phyloP scores from a whole-genome alignment of 2,888 invertebrate species.

The Nemurella pictetii region DNA sequence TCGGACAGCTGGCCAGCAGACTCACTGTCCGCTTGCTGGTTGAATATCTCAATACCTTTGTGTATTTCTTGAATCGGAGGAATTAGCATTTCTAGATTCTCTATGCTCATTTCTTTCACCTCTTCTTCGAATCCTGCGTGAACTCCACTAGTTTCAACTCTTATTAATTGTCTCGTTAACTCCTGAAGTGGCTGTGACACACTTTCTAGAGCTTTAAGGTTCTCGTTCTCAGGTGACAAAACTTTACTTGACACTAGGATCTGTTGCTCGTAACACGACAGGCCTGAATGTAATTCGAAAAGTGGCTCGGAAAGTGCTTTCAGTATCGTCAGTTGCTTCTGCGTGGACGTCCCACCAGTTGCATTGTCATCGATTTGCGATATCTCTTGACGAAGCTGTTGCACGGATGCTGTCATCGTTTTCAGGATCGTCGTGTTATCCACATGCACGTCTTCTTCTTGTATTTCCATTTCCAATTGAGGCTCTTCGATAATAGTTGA shows the following conservation, averaged over 20 bases:
- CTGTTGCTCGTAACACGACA: slow-evolving; percentile 15
- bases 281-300: slow-evolving; percentile 4
- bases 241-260: neutral
- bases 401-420: slow-evolving; percentile 21
- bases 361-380: slow-evolving; percentile 5
- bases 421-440: slow-evolving; percentile 1
- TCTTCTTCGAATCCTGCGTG: slow-evolving; percentile 25
- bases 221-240: neutral
- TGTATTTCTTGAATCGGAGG: slow-evolving; percentile 47
- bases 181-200: slow-evolving; percentile 29
- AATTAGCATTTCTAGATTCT: slow-evolving; percentile 46
- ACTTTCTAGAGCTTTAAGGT: slow-evolving; percentile 28
- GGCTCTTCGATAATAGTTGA: slow-evolving; percentile 17
- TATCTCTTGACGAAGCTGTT: slow-evolving; percentile 32
- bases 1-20: slow-evolving; percentile 31
- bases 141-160: slow-evolving; percentile 7
- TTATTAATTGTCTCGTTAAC: slow-evolving; percentile 23
- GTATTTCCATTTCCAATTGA: neutral
- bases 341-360: neutral
- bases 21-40: slow-evolving; percentile 33
- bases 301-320: slow-evolving; percentile 28
- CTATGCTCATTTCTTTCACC: slow-evolving; percentile 36
- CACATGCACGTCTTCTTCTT: neutral
- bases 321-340: neutral
- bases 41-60: slow-evolving; percentile 45